These are phyloP conservation scores for Paralichthys olivaceus DNA, from an alignment of 2,113 vertebrate species.

Conservation along the genomic window DNA sequence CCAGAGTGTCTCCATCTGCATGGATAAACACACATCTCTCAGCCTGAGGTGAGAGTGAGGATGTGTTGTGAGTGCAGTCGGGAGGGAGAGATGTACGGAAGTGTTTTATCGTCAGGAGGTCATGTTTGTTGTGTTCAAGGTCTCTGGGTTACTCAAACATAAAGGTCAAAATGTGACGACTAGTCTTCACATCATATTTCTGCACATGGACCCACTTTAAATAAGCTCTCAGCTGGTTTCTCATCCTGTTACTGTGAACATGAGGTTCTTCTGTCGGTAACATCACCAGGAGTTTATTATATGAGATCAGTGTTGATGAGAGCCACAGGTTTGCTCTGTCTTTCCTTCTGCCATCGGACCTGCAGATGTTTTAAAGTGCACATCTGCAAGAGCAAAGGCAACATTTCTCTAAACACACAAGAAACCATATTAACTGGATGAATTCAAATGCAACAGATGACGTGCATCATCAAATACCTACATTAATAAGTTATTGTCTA, in stretches of 20 bases:
- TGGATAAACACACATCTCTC: not conserved
- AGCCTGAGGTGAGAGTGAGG: not conserved
- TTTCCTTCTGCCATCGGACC: not conserved
- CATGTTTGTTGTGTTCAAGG: slow-evolving; percentile 13
- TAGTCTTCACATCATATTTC: too few relatives aligned
- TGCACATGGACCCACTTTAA: not conserved
- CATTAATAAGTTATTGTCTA: too few relatives aligned
- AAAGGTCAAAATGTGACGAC: not conserved
- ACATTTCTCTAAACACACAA: too few relatives aligned
- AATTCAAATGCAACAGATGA: too few relatives aligned
- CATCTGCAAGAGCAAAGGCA: not conserved
- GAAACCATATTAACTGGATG: too few relatives aligned
- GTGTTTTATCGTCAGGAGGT: slow-evolving; percentile 2
- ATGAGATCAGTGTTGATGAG: not conserved
- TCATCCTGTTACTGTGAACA: slow-evolving; percentile 10
- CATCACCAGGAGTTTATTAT: not conserved
- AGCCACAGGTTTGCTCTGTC: slow-evolving; percentile 2
- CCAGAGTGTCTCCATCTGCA: not conserved
- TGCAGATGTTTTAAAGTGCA: not conserved
- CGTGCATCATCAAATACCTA: too few relatives aligned
- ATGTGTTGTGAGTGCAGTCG: not conserved
- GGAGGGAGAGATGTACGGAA: not conserved
- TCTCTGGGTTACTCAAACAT: slow-evolving; percentile 28
- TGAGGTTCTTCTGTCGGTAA: not conserved
- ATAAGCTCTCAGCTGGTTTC: not conserved